Evolutionary conservation across 2,888 invertebrate species (phyloP).

Genomic region (Blastobasis adustella): DNA sequence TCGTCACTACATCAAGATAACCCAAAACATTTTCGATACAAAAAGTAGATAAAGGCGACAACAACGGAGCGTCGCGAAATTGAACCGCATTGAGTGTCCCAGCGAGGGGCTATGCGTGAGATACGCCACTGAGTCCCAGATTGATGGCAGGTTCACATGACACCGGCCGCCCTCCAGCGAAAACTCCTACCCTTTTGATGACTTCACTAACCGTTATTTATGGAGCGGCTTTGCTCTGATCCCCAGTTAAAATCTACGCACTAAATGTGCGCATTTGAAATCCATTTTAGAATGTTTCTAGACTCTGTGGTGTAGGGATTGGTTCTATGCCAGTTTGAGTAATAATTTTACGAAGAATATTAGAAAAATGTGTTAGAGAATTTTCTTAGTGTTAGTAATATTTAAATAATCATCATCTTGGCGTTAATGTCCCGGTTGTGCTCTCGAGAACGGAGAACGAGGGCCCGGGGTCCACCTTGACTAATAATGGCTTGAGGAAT

Average conservation of each 20-base stretch:
- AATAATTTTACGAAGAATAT: no score
- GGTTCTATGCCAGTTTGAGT: background rate
- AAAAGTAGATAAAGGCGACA: no score
- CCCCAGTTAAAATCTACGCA: constrained; percentile 42
- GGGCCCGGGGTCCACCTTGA: no score
- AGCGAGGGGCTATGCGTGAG: constrained; percentile 42
- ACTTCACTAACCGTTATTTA: constrained; percentile 72
- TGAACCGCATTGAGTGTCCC: constrained; percentile 3
- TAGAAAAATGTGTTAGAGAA: no score
- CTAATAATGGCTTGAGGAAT: no score
- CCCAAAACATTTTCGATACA: no score
- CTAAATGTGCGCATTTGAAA: constrained; percentile 44
- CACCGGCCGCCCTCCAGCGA: constrained; percentile 56
- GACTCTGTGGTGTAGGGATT: constrained; percentile 12
- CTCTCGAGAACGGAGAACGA: no score
- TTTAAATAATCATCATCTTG: no score
- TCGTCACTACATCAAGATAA: no score
- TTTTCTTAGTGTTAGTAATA: no score
- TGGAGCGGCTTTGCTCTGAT: constrained; percentile 55
- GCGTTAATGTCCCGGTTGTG: no score
- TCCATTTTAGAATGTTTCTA: constrained; percentile 36
- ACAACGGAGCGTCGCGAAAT: no score
- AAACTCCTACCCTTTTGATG: constrained; percentile 65
- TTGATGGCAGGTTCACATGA: constrained; percentile 71
- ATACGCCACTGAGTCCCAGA: constrained; percentile 48